phyloP scores from a whole-genome alignment of 2,797 vertebrate species.

The Pelobates cultripes region DNA sequence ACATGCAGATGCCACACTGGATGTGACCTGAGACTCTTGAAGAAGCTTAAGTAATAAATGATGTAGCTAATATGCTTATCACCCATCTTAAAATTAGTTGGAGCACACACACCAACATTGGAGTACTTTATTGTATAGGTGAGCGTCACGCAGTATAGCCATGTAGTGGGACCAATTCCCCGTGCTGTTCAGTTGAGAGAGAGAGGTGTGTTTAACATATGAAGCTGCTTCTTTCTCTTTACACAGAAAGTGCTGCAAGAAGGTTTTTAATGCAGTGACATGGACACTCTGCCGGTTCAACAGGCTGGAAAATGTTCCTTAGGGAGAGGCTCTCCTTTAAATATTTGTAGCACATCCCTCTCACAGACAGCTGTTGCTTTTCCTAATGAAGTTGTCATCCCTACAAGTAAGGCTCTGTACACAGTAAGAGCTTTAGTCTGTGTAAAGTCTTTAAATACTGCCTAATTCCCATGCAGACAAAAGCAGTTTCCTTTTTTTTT shows the following conservation, averaged over 20 bases:
- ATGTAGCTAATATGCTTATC: too few relatives aligned
- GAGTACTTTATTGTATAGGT: too few relatives aligned
- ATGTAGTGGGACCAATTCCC: too few relatives aligned
- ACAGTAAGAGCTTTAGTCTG: constrained; percentile 18
- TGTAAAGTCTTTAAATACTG: constrained; percentile 26
- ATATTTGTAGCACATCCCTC: constrained; percentile 18
- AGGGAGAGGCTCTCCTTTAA: constrained; percentile 16
- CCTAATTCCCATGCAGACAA: constrained; percentile 18
- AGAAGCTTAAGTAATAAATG: too few relatives aligned
- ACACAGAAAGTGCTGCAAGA: not conserved
- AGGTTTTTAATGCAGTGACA: constrained; percentile 22
- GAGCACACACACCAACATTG: too few relatives aligned
- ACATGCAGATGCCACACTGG: too few relatives aligned
- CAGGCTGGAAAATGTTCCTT: constrained; percentile 21
- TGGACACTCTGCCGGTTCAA: not conserved
- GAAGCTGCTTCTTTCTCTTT: not conserved
- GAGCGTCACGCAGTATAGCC: too few relatives aligned
- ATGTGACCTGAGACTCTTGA: too few relatives aligned
- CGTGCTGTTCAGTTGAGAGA: too few relatives aligned
- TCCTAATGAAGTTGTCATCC: constrained; percentile 31
- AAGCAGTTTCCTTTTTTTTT: constrained; percentile 5
- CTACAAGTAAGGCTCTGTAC: constrained; percentile 20
- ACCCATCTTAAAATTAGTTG: too few relatives aligned
- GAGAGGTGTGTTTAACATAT: too few relatives aligned
- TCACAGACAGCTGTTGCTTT: constrained; percentile 37